These are phyloP conservation scores for Magallana angulata DNA, from an alignment of 1,140 invertebrate species.

Conservation along the genomic window DNA sequence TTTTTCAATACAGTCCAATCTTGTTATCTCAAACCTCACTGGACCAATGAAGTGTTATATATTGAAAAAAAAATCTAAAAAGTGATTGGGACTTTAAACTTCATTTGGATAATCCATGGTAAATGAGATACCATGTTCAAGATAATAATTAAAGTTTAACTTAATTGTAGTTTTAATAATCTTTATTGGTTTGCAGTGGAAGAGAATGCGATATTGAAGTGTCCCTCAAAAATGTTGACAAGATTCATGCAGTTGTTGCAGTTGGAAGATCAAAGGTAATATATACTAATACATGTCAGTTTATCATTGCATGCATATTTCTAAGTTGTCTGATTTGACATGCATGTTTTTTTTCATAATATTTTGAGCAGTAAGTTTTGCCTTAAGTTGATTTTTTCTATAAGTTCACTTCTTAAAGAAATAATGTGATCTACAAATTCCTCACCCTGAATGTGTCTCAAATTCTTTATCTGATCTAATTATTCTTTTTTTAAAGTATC, in stretches of 20 bases:
- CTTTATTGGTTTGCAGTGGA: too few species aligned
- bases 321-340: constrained; percentile 9
- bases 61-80: not conserved
- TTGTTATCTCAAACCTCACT: not conserved
- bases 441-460: not conserved
- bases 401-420: not conserved
- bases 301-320: not conserved
- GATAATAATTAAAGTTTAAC: too few species aligned
- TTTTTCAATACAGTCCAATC: constrained; percentile 12
- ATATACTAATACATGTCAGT: not conserved
- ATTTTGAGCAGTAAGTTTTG: constrained; percentile 5
- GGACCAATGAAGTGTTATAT: constrained; percentile 9
- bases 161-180: too few species aligned
- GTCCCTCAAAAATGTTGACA: not conserved
- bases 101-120: not conserved
- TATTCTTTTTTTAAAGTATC: constrained; percentile 3
- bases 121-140: too few species aligned
- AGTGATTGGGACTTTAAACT: constrained; percentile 9
- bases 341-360: not conserved
- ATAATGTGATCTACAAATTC: not conserved
- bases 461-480: not conserved
- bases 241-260: constrained; percentile 7
- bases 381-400: not conserved
- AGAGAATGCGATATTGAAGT: too few species aligned
- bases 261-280: constrained; percentile 15